phyloP scores from a whole-genome alignment of 2,113 vertebrate species.

The Siniperca chuatsi region DNA sequence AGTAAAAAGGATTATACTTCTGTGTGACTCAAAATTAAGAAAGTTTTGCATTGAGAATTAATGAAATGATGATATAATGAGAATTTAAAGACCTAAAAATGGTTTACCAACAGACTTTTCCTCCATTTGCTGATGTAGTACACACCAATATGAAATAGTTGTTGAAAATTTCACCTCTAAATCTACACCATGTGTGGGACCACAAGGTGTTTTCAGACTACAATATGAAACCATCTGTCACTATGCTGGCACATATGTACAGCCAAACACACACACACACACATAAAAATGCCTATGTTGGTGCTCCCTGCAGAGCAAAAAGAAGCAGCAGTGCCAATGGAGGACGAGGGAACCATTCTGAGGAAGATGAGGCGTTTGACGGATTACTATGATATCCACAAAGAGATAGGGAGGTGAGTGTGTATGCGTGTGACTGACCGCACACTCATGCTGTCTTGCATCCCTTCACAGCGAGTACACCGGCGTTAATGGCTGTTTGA shows the following conservation, averaged over 20 bases:
- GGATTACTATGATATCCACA: slow-evolving; percentile 92
- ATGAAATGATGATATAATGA: not conserved
- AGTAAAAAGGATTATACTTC: not conserved
- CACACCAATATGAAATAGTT: not conserved
- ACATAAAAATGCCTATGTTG: slow-evolving; percentile 12
- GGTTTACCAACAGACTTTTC: not conserved
- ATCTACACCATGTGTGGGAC: slow-evolving; percentile 53
- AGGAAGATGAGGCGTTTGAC: slow-evolving; percentile 89
- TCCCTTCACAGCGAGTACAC: not conserved
- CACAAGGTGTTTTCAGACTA: slow-evolving; percentile 48
- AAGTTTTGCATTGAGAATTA: not conserved
- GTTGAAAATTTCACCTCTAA: slow-evolving; percentile 37
- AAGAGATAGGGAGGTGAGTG: slow-evolving; percentile 93
- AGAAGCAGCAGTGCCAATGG: slow-evolving; percentile 79
- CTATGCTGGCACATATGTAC: slow-evolving; percentile 35
- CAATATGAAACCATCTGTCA: slow-evolving; percentile 70
- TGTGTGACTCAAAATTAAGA: not conserved
- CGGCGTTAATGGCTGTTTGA: slow-evolving; percentile 22
- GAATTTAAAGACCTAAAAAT: not conserved
- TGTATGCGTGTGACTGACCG: slow-evolving; percentile 37
- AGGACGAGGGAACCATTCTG: slow-evolving; percentile 87
- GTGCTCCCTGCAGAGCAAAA: slow-evolving; percentile 82
- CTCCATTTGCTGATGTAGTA: not conserved
- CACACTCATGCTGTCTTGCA: not conserved
- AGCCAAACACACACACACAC: slow-evolving; percentile 15